Conservation (phyloP, 1,140 invertebrate species). For the Atopsyche davidsoni region DNA sequence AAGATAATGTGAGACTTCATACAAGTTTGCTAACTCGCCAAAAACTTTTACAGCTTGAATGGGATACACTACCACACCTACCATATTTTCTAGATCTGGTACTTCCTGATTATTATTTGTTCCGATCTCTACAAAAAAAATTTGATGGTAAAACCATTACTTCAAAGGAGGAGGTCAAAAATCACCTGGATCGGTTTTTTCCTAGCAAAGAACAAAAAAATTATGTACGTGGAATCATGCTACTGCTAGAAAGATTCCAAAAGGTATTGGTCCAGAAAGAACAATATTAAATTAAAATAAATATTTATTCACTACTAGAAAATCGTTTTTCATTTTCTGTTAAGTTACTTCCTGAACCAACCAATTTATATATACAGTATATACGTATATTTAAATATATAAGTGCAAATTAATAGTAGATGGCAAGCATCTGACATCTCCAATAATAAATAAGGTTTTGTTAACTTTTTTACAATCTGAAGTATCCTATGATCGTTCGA, state of each 20-base stretch:
- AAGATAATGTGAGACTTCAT: slow-evolving; percentile 22
- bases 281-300: too few species aligned
- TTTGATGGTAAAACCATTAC: slow-evolving; percentile 19
- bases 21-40: slow-evolving; percentile 13
- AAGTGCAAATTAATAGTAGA: too few species aligned
- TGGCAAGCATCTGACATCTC: too few species aligned
- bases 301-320: too few species aligned
- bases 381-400: too few species aligned
- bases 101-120: slow-evolving; percentile 23
- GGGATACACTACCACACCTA: slow-evolving; percentile 7
- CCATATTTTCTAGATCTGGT: slow-evolving; percentile 14
- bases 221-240: slow-evolving; percentile 12
- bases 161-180: slow-evolving; percentile 13
- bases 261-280: not conserved
- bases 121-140: slow-evolving; percentile 14
- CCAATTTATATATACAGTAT: too few species aligned
- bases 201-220: slow-evolving; percentile 10
- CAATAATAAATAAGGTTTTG: too few species aligned
- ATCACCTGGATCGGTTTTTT: slow-evolving; percentile 14
- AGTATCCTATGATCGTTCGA: too few species aligned
- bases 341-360: too few species aligned
- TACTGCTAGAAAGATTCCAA: not conserved
- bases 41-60: slow-evolving; percentile 16
- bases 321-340: too few species aligned
- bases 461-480: too few species aligned